Evolutionary conservation across 2,797 vertebrate species (phyloP), one percentile per base, ranked within the genome.

Genomic region (Astyanax mexicanus): DNA sequence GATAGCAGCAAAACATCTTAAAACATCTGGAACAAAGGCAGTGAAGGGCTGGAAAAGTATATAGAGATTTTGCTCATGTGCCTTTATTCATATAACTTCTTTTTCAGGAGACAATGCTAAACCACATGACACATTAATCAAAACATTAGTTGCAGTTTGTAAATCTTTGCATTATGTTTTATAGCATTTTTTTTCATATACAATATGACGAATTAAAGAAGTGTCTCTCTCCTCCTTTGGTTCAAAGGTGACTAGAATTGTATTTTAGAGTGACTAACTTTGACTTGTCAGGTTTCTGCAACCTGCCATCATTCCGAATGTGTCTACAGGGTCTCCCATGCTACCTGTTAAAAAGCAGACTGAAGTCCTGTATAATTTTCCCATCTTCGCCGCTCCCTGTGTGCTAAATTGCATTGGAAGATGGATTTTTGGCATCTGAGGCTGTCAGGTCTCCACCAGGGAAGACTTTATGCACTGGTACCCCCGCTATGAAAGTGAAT

Each of bases 341-440:
- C 91, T 93, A 90, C 90, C 92, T 84, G 80, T 92, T 91, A 92
- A 93, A 93, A 92, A 90, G 91, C 89, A 87, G 86, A 89, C 89
- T 92, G 81, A 75, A 92, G 91, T 92, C 90, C 92, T 94, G 93
- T 93, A 93, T 94, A 94, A 94, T 93, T 93, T 93, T 91, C 89
- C 91, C 91, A 93, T 93, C 90, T 92, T 91, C 89, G 88, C 82
- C 78, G 86, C 83, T 93, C 89, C 91, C 85, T 87, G 87, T 91
- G 86, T 89, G 89, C 83, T 95, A 93, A 93, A 87, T 85, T 91
- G 89, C 85, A 89, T 83, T 92, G 90, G 83, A 92, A 89, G 90
- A 91, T 90, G 87, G 88, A 85, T 84, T 87, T 89, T 93, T 93
- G 91, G 91, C 92, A 89, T 78, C 84, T 83, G 87, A 87, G 82